Base-by-base conservation (phyloP, 2,113 vertebrate species). In the Drymodes brunneopygia region DNA sequence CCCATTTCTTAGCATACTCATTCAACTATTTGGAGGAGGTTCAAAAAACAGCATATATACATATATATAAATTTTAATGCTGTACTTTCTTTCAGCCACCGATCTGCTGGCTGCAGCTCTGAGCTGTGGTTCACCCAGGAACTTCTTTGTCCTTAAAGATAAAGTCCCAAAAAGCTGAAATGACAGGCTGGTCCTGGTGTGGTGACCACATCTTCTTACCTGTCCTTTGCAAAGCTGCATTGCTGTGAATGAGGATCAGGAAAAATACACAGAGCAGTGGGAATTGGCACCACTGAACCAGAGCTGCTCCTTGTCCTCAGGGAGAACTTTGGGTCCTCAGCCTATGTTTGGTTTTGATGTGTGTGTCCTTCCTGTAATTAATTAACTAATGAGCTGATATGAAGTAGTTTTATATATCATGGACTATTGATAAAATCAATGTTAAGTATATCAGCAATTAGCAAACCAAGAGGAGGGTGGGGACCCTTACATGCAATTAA, bases 361-460 rank as follows among this genome's bases (percentile, higher is more conserved):
- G 51, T 86, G 51, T 86, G 80, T 66, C 45, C 69, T 64, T 62
- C 62, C 58, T 61, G 65, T 77, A 92, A 72, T 93, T 93, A 95
- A 96, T 92, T 94, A 94, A 92, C 83, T 93, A 96, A 95, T 79
- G 80, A 96, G 81, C 28, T 92, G 65, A 84, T 90, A 86, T 58
- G 60, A 88, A 93, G 83, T 82, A 86, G 91, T 90, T 94, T 96
- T 95, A 88, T 95, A 28, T 93, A 93, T 93, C 83, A 84, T 65
- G 47, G 81, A 58, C 90, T 96, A 96, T 72, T 92, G 94, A 94
- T 89, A 96, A 93, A 93, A 96, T 75, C 81, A 69, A 65, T 86
- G 64, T 86, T 86, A 88, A 96, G 79, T 81, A 75, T 91, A 94
- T 89, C 79, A 92, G 69, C 70, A 92, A 88, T 90, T 90, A 90